These are phyloP conservation scores for Pyrgilauda ruficollis DNA, from an alignment of 2,113 vertebrate genomes.

Conservation along the genomic window DNA sequence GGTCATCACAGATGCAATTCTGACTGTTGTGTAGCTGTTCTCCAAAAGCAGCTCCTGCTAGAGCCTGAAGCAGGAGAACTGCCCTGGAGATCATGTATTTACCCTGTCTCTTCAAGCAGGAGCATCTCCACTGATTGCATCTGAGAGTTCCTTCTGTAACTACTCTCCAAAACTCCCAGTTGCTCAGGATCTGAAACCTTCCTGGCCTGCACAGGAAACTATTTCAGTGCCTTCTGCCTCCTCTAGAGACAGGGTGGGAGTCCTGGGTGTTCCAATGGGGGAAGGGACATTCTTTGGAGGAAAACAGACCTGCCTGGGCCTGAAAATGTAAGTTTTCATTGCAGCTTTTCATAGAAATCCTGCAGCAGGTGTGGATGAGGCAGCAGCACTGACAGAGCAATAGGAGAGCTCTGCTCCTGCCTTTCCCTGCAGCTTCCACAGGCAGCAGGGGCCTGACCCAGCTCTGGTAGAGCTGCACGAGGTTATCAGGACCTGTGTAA, in stretches of 20 bases:
- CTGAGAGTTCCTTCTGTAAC: not conserved
- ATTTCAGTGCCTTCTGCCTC: not conserved
- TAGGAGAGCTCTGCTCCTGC: not conserved
- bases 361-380: not conserved
- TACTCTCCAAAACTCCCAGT: not conserved
- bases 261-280: not conserved
- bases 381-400: not conserved
- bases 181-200: not conserved
- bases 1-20: not conserved
- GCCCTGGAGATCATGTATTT: not conserved
- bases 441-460: not conserved
- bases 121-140: not conserved
- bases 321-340: not conserved
- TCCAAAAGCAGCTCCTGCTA: not conserved
- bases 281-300: not conserved
- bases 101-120: not conserved
- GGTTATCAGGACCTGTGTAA: not conserved
- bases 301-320: not conserved
- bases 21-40: not conserved
- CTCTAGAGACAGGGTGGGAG: not conserved
- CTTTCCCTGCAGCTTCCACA: not conserved
- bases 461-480: not conserved
- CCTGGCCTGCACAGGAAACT: accelerated
- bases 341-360: not conserved
- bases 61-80: not conserved